phyloP scores from a whole-genome alignment of 1,140 invertebrate genomes.

The Temnothorax longispinosus region DNA sequence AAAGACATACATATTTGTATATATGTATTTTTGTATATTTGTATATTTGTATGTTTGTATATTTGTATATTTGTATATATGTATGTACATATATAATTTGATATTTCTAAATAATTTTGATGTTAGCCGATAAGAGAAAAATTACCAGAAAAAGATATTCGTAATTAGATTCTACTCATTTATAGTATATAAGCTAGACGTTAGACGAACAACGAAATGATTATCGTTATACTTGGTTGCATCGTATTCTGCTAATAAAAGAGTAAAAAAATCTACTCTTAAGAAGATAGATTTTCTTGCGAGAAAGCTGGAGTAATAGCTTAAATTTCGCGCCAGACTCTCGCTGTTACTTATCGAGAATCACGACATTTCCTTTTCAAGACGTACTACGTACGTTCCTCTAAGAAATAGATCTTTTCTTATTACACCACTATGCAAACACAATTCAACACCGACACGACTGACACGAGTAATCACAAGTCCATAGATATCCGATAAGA shows the following conservation, averaged over 20 bases:
- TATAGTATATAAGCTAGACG: not conserved
- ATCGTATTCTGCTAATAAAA: not conserved
- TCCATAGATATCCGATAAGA: not conserved
- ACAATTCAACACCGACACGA: not conserved
- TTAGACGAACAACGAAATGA: slow-evolving; percentile 11
- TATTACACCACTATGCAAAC: slow-evolving; percentile 38
- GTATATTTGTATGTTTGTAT: too few species aligned
- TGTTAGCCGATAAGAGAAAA: not conserved
- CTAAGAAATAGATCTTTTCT: slow-evolving; percentile 5
- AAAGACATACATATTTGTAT: not conserved
- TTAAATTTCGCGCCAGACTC: slow-evolving; percentile 40
- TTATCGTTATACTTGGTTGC: slow-evolving; percentile 33
- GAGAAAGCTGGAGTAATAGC: slow-evolving; percentile 43
- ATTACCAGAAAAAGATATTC: not conserved
- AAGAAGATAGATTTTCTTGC: slow-evolving; percentile 38
- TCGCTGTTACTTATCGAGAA: slow-evolving; percentile 45
- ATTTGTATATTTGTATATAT: too few species aligned
- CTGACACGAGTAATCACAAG: slow-evolving; percentile 13
- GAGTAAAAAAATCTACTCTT: slow-evolving; percentile 26
- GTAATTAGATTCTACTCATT: slow-evolving; percentile 9
- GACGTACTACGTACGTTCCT: not conserved
- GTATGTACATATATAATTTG: too few species aligned
- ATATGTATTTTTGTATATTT: too few species aligned
- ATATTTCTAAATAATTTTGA: not conserved
- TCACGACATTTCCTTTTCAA: slow-evolving; percentile 24